A percentile compares a stretch with the other conserved stretches of the same genome.
Conservation (phyloP, 2,888 invertebrate genomes). For the Cosmorhoe ocellata region DNA sequence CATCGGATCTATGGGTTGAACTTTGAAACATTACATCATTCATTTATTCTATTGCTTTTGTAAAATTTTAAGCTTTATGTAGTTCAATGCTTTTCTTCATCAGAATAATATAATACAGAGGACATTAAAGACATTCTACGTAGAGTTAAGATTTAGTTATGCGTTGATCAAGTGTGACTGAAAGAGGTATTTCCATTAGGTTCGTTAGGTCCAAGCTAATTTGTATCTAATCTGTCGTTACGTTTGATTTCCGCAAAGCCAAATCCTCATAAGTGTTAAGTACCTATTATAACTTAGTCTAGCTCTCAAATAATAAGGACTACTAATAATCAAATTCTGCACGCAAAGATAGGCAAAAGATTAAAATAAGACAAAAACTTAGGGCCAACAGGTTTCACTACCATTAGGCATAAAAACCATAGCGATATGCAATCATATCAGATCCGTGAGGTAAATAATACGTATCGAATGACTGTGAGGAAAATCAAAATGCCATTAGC, state of each 20-base stretch:
- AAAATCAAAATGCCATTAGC: slow-evolving; percentile 29
- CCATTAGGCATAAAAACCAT: slow-evolving; percentile 42
- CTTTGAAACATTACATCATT: slow-evolving; percentile 4
- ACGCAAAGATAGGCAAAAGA: slow-evolving; percentile 56
- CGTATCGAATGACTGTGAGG: slow-evolving; percentile 39
- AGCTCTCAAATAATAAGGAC: too few relatives aligned
- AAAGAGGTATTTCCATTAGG: too few relatives aligned
- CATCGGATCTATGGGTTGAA: slow-evolving; percentile 2
- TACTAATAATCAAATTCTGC: slow-evolving; percentile 56
- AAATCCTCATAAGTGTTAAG: too few relatives aligned
- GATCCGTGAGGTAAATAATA: slow-evolving; percentile 59
- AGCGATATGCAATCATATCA: slow-evolving; percentile 53
- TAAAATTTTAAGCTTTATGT: neutral
- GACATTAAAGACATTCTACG: too few relatives aligned
- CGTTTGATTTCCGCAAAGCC: too few relatives aligned
- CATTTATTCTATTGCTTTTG: slow-evolving; percentile 12
- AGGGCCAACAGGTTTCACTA: slow-evolving; percentile 55
- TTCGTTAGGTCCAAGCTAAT: too few relatives aligned
- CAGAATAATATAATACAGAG: too few relatives aligned
- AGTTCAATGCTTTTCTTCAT: too few relatives aligned
- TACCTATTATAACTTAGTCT: too few relatives aligned
- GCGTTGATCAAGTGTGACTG: too few relatives aligned
- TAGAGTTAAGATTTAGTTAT: too few relatives aligned
- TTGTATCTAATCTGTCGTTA: too few relatives aligned
- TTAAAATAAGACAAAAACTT: slow-evolving; percentile 60